These are phyloP conservation scores for Geotrupes spiniger DNA, from an alignment of 2,888 invertebrate genomes.

Conservation along the genomic window DNA sequence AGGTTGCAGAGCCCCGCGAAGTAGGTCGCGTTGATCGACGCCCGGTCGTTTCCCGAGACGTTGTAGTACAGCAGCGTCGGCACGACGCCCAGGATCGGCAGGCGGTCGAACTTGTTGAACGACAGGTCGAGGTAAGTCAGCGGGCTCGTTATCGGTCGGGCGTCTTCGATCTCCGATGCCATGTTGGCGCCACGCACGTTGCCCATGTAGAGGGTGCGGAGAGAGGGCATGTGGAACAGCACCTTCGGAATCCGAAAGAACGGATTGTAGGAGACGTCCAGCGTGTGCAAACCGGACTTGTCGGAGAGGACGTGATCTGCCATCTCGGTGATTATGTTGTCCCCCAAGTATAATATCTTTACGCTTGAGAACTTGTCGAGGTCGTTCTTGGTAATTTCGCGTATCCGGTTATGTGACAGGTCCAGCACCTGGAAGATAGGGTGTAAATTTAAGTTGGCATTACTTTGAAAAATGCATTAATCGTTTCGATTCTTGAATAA, in stretches of 20 bases:
- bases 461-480: too few species aligned
- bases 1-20: slow-evolving; percentile 45
- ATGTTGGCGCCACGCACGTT: slow-evolving; percentile 44
- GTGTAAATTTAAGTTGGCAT: too few species aligned
- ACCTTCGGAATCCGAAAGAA: slow-evolving; percentile 38
- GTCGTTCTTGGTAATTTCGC: slow-evolving; percentile 39
- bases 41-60: slow-evolving; percentile 39
- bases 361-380: slow-evolving; percentile 37
- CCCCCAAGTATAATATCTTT: slow-evolving; percentile 44
- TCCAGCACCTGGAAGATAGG: slow-evolving; percentile 44
- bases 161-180: slow-evolving; percentile 37
- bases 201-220: slow-evolving; percentile 42
- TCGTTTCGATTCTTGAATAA: too few species aligned
- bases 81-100: slow-evolving; percentile 32
- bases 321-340: slow-evolving; percentile 40
- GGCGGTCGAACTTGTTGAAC: slow-evolving; percentile 34
- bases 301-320: slow-evolving; percentile 40
- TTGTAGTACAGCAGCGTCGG: slow-evolving; percentile 41
- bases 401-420: slow-evolving; percentile 42
- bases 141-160: slow-evolving; percentile 41
- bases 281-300: slow-evolving; percentile 33
- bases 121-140: slow-evolving; percentile 42
- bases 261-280: slow-evolving; percentile 43
- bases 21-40: slow-evolving; percentile 33
- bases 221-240: slow-evolving; percentile 42